Evolutionary conservation across 2,113 vertebrate genomes (phyloP).

Genomic region (Saimiri boliviensis): DNA sequence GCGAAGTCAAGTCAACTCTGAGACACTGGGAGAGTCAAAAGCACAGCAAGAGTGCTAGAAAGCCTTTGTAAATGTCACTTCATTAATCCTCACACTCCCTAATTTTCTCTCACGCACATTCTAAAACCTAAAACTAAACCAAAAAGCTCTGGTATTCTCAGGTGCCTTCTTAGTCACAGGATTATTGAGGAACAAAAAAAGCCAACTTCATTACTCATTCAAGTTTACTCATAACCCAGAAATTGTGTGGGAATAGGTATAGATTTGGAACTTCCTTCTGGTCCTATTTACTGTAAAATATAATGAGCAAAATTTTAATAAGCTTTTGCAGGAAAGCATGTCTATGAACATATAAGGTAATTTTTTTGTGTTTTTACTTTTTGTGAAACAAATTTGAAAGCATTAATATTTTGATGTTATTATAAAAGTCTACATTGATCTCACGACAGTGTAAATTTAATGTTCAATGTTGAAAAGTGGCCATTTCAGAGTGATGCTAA

Average conservation of each 20-base stretch:
- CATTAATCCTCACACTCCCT: background rate
- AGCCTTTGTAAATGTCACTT: background rate
- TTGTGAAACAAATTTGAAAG: background rate
- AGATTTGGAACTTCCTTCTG: constrained; percentile 9
- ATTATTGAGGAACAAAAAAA: background rate
- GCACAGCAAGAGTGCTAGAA: background rate
- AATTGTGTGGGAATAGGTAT: background rate
- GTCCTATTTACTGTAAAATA: background rate
- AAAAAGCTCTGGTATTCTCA: background rate
- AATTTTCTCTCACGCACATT: background rate
- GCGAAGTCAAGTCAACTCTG: background rate
- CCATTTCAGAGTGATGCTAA: background rate
- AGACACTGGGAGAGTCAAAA: background rate
- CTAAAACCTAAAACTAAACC: background rate
- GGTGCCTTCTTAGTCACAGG: background rate
- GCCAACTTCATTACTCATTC: background rate
- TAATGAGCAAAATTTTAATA: background rate
- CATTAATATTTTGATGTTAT: background rate
- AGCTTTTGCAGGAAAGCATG: background rate
- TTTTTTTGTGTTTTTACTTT: background rate
- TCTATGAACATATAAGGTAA: background rate
- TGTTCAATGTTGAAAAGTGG: background rate
- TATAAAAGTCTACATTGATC: background rate
- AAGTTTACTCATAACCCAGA: background rate
- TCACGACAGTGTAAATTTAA: background rate